These are phyloP conservation scores for Portevinia maculata DNA, from an alignment of 2,888 invertebrate species.

Conservation along the genomic window DNA sequence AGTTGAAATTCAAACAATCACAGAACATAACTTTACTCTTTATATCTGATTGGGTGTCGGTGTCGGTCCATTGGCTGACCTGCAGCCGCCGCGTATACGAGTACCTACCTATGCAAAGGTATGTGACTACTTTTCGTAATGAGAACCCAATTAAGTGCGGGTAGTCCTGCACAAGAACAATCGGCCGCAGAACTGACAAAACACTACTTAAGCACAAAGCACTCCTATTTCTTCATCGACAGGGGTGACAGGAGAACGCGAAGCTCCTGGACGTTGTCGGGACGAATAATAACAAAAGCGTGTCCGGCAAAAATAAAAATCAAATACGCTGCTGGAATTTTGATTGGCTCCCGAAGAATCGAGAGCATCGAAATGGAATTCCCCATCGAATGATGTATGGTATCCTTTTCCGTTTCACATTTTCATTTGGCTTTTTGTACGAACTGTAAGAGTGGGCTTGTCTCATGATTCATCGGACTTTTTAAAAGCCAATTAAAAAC, in stretches of 20 bases:
- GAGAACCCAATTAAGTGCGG: constrained; percentile 71
- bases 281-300: constrained; percentile 69
- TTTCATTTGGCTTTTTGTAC: constrained; percentile 21
- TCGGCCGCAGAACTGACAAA: constrained; percentile 29
- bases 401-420: constrained; percentile 64
- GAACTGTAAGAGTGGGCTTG: constrained; percentile 9
- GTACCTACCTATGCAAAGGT: constrained; percentile 64
- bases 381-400: constrained; percentile 66
- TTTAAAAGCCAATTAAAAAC: constrained; percentile 73
- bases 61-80: background rate
- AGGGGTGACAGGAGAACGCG: constrained; percentile 50
- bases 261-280: background rate
- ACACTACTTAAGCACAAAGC: constrained; percentile 53
- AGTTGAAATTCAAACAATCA: constrained; percentile 42
- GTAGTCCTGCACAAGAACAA: constrained; percentile 47
- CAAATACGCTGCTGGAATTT: constrained; percentile 61
- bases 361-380: constrained; percentile 71
- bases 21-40: constrained; percentile 70
- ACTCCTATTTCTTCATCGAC: constrained; percentile 70
- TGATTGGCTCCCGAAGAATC: constrained; percentile 72
- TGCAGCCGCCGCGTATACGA: background rate
- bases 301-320: constrained; percentile 44
- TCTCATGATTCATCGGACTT: constrained; percentile 69
- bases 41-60: constrained; percentile 68
- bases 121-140: constrained; percentile 72